Percentiles rank a stretch among this genome's conserved stretches.
These are phyloP conservation scores for Oligia strigilis DNA, from an alignment of 2,888 invertebrate genomes.

Conservation along the genomic window DNA sequence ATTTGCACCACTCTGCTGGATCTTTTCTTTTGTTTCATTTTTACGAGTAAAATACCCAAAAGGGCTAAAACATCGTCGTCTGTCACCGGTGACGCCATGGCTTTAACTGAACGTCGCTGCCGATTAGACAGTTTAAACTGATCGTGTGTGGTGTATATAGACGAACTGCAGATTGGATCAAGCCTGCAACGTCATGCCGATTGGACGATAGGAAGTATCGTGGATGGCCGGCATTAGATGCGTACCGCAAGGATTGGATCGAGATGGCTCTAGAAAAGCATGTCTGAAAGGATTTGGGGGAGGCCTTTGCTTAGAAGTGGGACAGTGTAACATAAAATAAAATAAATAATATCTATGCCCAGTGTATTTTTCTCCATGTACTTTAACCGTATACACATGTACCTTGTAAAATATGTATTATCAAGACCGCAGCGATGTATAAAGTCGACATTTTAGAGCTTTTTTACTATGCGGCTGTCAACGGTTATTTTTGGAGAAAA, in stretches of 20 bases:
- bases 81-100: no score
- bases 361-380: constrained; percentile 33
- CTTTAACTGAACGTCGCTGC: no score
- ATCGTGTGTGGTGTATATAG: no score
- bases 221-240: no score
- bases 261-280: background rate
- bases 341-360: background rate
- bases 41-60: no score
- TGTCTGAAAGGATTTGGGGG: background rate
- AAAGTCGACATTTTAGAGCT: constrained; percentile 60
- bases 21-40: no score
- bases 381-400: constrained; percentile 31
- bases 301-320: background rate
- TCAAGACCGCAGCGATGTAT: constrained; percentile 56
- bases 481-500: constrained; percentile 56
- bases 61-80: no score
- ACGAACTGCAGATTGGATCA: no score
- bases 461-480: constrained; percentile 58
- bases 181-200: no score
- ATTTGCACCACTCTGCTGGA: no score
- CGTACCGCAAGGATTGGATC: background rate
- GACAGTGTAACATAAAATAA: background rate
- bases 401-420: constrained; percentile 60
- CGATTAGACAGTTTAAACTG: no score
- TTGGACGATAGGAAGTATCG: no score